Conservation (phyloP, 2,113 vertebrate species). For the Lethenteron camtschaticum region DNA sequence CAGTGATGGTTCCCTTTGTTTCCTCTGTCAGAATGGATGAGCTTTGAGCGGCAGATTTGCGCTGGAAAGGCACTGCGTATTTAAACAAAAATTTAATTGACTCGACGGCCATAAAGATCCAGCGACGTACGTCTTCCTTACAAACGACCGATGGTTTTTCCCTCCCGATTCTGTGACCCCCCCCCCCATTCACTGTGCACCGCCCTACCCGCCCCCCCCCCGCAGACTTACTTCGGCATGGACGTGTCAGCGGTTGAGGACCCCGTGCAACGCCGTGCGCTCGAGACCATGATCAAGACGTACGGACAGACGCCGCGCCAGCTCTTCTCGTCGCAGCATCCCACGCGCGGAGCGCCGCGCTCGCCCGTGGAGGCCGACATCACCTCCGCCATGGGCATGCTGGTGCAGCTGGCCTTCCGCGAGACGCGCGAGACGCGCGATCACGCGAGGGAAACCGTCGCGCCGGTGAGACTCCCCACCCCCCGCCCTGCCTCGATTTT, state of each 20-base stretch:
- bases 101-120: too few species aligned
- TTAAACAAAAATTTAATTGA: too few species aligned
- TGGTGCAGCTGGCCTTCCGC: slow-evolving; percentile 85
- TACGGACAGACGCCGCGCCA: slow-evolving; percentile 88
- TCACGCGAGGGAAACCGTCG: not conserved
- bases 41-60: too few species aligned
- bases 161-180: too few species aligned
- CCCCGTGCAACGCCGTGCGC: slow-evolving; percentile 72
- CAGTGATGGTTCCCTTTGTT: not conserved
- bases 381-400: slow-evolving; percentile 69
- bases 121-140: too few species aligned
- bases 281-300: slow-evolving; percentile 98
- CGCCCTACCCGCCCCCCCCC: not conserved
- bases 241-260: slow-evolving; percentile 94
- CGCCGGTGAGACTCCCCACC: too few species aligned
- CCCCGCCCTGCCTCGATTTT: too few species aligned
- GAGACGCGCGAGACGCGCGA: slow-evolving; percentile 70
- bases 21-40: not conserved
- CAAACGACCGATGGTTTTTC: too few species aligned
- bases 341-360: slow-evolving; percentile 40
- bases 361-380: slow-evolving; percentile 72
- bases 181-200: too few species aligned
- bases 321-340: slow-evolving; percentile 54
- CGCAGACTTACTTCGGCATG: slow-evolving; percentile 92
- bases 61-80: too few species aligned